Percentiles rank a stretch among this genome's conserved stretches.
phyloP scores from a whole-genome alignment of 2,888 invertebrate genomes.

The Phyllotreta striolata region DNA sequence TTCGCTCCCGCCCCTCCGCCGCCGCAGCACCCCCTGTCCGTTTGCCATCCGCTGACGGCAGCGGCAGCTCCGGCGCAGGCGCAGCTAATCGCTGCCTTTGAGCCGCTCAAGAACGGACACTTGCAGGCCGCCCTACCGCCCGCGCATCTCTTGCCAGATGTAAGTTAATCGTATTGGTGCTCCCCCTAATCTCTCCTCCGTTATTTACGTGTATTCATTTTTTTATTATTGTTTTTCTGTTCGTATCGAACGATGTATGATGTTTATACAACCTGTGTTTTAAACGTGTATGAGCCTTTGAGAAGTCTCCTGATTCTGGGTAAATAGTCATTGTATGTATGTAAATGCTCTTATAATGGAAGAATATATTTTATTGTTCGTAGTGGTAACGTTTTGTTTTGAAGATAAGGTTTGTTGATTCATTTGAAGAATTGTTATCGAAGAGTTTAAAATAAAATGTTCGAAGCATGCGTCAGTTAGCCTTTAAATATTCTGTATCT shows the following conservation, averaged over 20 bases:
- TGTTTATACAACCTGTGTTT: neutral
- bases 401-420: too few relatives aligned
- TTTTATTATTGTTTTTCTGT: constrained; percentile 34
- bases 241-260: neutral
- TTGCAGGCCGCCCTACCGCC: constrained; percentile 72
- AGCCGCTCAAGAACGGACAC: constrained; percentile 65
- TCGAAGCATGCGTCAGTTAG: too few relatives aligned
- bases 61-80: constrained; percentile 68
- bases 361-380: neutral
- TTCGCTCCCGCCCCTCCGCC: constrained; percentile 62
- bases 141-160: constrained; percentile 67
- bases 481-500: too few relatives aligned
- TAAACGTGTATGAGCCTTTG: constrained; percentile 3
- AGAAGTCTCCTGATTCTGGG: constrained; percentile 16
- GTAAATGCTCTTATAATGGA: neutral
- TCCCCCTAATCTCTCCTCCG: constrained; percentile 47
- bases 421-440: too few relatives aligned
- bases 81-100: constrained; percentile 64
- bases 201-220: constrained; percentile 26
- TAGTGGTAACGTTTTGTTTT: neutral
- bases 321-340: neutral
- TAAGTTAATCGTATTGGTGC: constrained; percentile 62
- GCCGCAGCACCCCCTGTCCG: constrained; percentile 60
- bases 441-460: too few relatives aligned
- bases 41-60: constrained; percentile 63